Conservation (phyloP, 2,797 vertebrate species). For the Manis javanica region DNA sequence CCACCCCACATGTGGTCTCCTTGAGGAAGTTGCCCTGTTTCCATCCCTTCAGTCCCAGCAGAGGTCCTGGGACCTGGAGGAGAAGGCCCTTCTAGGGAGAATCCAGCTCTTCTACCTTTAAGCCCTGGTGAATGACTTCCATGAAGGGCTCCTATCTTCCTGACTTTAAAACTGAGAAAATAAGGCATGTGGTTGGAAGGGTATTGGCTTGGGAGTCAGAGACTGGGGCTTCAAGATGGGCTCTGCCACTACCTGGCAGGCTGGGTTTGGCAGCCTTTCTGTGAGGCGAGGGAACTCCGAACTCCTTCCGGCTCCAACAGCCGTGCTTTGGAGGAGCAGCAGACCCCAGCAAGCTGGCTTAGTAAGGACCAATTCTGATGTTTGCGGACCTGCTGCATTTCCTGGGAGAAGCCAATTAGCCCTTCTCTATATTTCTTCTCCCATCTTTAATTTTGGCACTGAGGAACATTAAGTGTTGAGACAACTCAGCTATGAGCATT, state of each 20-base stretch:
- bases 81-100: background rate
- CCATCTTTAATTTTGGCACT: conserved; percentile 5
- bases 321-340: background rate
- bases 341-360: background rate
- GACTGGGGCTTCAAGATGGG: background rate
- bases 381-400: conserved; percentile 3
- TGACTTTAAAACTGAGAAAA: background rate
- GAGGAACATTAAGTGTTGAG: background rate
- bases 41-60: background rate
- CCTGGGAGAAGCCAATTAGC: background rate
- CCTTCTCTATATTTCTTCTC: background rate
- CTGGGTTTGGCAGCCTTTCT: background rate
- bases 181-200: background rate
- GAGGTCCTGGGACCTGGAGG: background rate
- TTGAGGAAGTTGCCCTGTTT: rapidly evolving
- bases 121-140: background rate
- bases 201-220: background rate
- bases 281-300: background rate
- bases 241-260: too few species aligned
- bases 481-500: background rate
- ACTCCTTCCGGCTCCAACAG: background rate
- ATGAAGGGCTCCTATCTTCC: background rate
- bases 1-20: rapidly evolving
- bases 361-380: background rate
- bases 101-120: background rate